Conservation (phyloP, 53 echinoderm and acorn worm genomes). For the Paracentrotus lividus region DNA sequence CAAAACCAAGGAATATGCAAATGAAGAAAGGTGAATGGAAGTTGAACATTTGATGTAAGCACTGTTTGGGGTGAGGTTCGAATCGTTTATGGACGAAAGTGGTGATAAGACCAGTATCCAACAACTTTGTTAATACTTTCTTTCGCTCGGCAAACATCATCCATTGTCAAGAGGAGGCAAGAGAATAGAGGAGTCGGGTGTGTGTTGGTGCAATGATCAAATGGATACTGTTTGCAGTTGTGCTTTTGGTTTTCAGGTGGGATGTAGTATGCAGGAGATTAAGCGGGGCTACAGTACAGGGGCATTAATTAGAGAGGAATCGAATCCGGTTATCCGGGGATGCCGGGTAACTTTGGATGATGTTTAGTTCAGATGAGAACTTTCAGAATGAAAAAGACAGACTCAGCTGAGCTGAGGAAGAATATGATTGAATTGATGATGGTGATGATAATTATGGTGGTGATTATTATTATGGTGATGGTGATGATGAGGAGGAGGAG, state of each 20-base stretch:
- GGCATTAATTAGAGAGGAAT: background rate
- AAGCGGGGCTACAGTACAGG: background rate
- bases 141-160: constrained; percentile 7
- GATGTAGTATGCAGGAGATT: background rate
- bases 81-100: background rate
- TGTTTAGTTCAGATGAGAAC: background rate
- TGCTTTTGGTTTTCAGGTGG: constrained; percentile 37
- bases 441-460: background rate
- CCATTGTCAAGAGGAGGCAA: constrained; percentile 5
- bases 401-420: background rate
- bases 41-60: constrained; percentile 7
- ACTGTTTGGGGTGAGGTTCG: background rate
- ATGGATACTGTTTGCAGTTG: constrained; percentile 27
- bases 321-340: background rate
- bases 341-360: too few relatives aligned
- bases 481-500: background rate
- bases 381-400: background rate
- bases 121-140: constrained; percentile 2
- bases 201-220: constrained; percentile 49
- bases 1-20: constrained; percentile 28
- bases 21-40: constrained; percentile 15
- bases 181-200: background rate
- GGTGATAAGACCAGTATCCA: background rate
- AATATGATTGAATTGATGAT: background rate
- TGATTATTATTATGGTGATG: background rate